These are phyloP conservation scores for Calephelis nemesis DNA, from an alignment of 1,140 invertebrate genomes.

Conservation along the genomic window DNA sequence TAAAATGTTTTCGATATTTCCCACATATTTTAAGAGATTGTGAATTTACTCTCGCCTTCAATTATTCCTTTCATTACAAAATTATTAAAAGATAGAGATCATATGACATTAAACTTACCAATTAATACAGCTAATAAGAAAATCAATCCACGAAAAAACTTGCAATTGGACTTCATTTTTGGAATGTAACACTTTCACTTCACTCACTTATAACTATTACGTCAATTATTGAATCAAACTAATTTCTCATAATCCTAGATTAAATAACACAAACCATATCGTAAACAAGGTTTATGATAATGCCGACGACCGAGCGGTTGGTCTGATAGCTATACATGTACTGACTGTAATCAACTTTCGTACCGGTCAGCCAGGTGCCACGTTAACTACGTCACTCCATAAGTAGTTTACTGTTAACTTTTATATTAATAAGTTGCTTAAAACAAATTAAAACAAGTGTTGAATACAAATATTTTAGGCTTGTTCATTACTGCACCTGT, in stretches of 20 bases:
- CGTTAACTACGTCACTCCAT: background rate
- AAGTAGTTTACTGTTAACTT: background rate
- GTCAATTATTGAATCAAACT: background rate
- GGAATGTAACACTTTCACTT: conserved; percentile 62
- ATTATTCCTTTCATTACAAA: too few relatives aligned
- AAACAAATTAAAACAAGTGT: too few relatives aligned
- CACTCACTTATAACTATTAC: conserved; percentile 18
- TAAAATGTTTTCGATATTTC: too few relatives aligned
- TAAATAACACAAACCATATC: conserved; percentile 6
- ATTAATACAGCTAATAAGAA: conserved; percentile 48
- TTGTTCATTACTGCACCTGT: too few relatives aligned
- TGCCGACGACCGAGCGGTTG: background rate
- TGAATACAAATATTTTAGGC: too few relatives aligned
- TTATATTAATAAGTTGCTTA: background rate
- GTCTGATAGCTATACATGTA: conserved; percentile 1
- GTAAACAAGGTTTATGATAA: conserved; percentile 5
- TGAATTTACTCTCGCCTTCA: too few relatives aligned
- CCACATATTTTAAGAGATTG: too few relatives aligned
- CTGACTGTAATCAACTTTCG: conserved; percentile 4
- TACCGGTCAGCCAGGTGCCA: conserved; percentile 1
- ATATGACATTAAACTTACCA: conserved; percentile 43
- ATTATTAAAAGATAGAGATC: too few relatives aligned
- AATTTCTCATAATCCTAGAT: background rate
- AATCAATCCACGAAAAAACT: conserved; percentile 53
- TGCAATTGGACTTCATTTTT: conserved; percentile 53